phyloP scores from a whole-genome alignment of 1,140 invertebrate genomes.

The Nebria ingens region DNA sequence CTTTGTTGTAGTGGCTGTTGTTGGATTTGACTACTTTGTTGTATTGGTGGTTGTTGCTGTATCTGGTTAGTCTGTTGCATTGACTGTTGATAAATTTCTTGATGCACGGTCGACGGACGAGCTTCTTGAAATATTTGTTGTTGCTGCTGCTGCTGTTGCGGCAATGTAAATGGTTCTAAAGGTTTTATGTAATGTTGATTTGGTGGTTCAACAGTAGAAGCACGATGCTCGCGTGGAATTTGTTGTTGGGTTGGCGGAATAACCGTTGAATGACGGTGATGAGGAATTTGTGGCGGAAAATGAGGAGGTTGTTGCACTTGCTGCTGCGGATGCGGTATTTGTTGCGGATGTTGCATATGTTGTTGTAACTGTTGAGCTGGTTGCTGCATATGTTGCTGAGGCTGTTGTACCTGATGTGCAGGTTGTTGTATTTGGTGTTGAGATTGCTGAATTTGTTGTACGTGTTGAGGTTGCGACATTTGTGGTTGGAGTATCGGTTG shows the following conservation, averaged over 20 bases:
- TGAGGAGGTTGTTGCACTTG: conserved; percentile 15
- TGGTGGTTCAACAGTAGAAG: conserved; percentile 2
- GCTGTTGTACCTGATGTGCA: conserved; percentile 14
- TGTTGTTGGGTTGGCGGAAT: conserved; percentile 17
- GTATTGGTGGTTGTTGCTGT: not conserved
- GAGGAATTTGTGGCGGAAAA: conserved; percentile 21
- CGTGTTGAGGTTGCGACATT: conserved; percentile 12
- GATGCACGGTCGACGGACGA: not conserved
- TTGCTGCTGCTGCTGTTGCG: not conserved
- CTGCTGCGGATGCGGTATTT: conserved; percentile 13
- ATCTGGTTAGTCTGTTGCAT: conserved; percentile 11
- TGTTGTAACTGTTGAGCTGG: conserved; percentile 10
- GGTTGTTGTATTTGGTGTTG: conserved; percentile 1
- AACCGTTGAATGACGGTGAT: conserved; percentile 31
- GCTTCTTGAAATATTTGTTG: not conserved
- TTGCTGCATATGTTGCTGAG: conserved; percentile 16
- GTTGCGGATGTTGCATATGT: conserved; percentile 13
- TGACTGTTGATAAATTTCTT: conserved; percentile 15
- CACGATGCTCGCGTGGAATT: conserved; percentile 13
- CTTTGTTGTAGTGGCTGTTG: conserved; percentile 9
- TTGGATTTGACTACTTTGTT: conserved; percentile 13
- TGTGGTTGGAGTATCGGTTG: conserved; percentile 13
- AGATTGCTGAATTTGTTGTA: conserved; percentile 9
- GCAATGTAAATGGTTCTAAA: not conserved
- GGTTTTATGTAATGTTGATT: not conserved